Evolutionary conservation across 2,113 vertebrate species (phyloP), one percentile per base, ranked within the genome.

Genomic region (Megaceryle maxima): DNA sequence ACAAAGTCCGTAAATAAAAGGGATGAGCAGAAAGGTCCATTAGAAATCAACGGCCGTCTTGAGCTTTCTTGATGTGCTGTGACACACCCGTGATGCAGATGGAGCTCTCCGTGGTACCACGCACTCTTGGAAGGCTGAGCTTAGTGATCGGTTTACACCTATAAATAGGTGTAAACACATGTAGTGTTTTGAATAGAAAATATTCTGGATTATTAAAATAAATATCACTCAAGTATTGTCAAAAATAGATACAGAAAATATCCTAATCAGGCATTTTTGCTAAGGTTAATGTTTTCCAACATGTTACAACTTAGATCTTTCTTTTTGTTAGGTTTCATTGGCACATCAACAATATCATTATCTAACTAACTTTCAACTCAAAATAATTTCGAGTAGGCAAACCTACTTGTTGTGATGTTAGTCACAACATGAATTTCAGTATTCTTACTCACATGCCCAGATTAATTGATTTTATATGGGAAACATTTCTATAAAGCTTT

Each of bases 81-180:
- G 2, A 24, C 33, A 4, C 21, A 2, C 4, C 33, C 25, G 1
- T 13, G 69, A 1, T 7, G 51, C 56, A 5, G 22, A 25, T 44
- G 91, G 93, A 93, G 87, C 95, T 97, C 84, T 97, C 97, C 96
- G 13, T 81, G 93, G 97, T 96, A 75, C 88, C 14, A 0, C 0
- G 2, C 1, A 6, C 33, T 16, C 26, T 25, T 2, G 19, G 22
- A 33, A 60, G 35, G 4, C 66, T 9, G 13, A 29, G 4, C 8
- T 69, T 60, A n/a, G 43, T 37, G 16, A 5, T 43, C 1, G 0
- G 8, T 44, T 90, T 59, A 24, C 31, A 50, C 13, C 26, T 35
- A 5, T 11, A 22, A 53, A 14, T 5, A 60, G 14, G 18, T 43
- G 31, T 41, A 33, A 68, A 72, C 3, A 43, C 16, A 72, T 26